Conservation (phyloP, 2,113 vertebrate species). For the Laticauda colubrina region DNA sequence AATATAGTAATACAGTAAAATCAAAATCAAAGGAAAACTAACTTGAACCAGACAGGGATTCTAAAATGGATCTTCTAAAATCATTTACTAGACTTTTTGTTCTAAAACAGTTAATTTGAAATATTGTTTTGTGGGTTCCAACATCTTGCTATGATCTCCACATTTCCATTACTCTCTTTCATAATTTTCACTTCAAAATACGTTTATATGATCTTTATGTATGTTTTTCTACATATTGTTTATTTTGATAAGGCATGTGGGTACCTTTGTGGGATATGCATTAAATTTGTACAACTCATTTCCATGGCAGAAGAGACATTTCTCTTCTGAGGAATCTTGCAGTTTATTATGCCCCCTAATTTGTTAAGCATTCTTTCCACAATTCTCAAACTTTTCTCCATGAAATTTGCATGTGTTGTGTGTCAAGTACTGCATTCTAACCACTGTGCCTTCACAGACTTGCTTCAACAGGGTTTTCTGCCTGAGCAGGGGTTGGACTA, state of each 20-base stretch:
- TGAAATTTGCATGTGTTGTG: neutral
- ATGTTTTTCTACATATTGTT: neutral
- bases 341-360: neutral
- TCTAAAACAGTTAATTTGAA: constrained; percentile 42
- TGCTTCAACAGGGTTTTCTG: too few relatives aligned
- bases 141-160: neutral
- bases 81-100: constrained; percentile 57
- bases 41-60: constrained; percentile 49
- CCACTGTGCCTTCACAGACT: too few relatives aligned
- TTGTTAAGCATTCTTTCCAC: neutral
- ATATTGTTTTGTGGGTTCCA: neutral
- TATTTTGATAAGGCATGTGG: neutral
- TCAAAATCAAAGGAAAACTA: constrained; percentile 54
- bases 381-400: neutral
- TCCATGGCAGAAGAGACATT: neutral
- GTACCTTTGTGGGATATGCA: neutral
- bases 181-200: neutral
- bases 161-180: neutral
- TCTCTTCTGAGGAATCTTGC: neutral
- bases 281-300: neutral
- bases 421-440: neutral
- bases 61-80: constrained; percentile 46
- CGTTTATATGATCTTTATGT: neutral
- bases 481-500: too few relatives aligned
- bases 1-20: constrained; percentile 1